These are phyloP conservation scores for Leptodactylus fuscus DNA, from an alignment of 2,113 vertebrate genomes.

Conservation along the genomic window DNA sequence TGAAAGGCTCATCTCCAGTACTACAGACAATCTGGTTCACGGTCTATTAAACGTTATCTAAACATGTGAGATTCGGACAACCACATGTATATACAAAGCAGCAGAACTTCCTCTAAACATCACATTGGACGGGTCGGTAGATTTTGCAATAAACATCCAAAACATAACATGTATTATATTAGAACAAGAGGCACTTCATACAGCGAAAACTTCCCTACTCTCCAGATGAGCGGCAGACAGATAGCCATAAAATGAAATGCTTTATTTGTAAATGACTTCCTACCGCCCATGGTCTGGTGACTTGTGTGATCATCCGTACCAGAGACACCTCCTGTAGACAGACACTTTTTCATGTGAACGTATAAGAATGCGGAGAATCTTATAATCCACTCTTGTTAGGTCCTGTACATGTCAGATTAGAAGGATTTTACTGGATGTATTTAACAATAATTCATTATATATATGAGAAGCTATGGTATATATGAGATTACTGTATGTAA, in stretches of 20 bases:
- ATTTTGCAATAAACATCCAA: not conserved
- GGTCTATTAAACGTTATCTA: not conserved
- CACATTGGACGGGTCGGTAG: not conserved
- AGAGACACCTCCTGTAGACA: no score
- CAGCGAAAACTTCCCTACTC: not conserved
- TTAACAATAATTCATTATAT: no score
- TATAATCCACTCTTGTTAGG: no score
- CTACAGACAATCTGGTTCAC: no score
- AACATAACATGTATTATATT: conserved; percentile 16
- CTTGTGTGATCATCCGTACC: no score
- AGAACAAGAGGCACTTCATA: conserved; percentile 10
- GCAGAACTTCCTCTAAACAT: conserved; percentile 14
- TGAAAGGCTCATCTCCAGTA: no score
- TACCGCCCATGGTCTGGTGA: not conserved
- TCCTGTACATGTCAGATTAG: no score
- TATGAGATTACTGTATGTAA: no score
- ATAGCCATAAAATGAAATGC: not conserved
- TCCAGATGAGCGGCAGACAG: not conserved
- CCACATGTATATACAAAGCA: not conserved
- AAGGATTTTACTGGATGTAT: no score
- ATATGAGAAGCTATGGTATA: no score
- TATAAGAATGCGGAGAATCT: no score
- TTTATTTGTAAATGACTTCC: not conserved
- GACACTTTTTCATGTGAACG: no score
- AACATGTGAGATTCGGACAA: not conserved